phyloP scores from a whole-genome alignment of 2,113 vertebrate species.

The Scartelaos histophorus region DNA sequence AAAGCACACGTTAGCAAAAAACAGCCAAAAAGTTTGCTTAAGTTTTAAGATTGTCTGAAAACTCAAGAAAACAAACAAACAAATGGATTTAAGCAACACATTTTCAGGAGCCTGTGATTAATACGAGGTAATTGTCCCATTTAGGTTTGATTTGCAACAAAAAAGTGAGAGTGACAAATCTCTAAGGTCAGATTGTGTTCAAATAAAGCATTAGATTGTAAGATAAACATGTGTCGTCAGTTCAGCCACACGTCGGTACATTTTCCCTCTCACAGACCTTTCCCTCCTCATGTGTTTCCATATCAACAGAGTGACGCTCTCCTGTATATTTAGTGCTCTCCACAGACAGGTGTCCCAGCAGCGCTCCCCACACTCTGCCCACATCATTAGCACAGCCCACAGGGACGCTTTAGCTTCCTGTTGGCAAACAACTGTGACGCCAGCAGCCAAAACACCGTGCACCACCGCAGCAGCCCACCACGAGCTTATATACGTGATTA shows the following conservation, averaged over 20 bases:
- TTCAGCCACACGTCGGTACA: not conserved
- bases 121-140: no score
- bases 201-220: no score
- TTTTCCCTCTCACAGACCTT: not conserved
- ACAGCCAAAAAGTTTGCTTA: no score
- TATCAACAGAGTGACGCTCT: not conserved
- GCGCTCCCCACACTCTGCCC: not conserved
- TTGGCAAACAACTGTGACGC: not conserved
- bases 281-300: not conserved
- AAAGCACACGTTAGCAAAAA: no score
- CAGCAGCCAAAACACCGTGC: not conserved
- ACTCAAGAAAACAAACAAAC: no score
- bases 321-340: not conserved
- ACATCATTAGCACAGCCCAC: not conserved
- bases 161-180: no score
- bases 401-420: not conserved
- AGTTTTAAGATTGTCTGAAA: no score
- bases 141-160: no score
- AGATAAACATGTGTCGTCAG: not conserved
- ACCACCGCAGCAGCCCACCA: not conserved
- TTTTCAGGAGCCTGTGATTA: no score
- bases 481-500: not conserved
- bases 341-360: slow-evolving; percentile 2
- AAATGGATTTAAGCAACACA: no score
- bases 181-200: no score